Base-by-base conservation (phyloP, 2,113 vertebrate genomes). In the Plectropomus leopardus region DNA sequence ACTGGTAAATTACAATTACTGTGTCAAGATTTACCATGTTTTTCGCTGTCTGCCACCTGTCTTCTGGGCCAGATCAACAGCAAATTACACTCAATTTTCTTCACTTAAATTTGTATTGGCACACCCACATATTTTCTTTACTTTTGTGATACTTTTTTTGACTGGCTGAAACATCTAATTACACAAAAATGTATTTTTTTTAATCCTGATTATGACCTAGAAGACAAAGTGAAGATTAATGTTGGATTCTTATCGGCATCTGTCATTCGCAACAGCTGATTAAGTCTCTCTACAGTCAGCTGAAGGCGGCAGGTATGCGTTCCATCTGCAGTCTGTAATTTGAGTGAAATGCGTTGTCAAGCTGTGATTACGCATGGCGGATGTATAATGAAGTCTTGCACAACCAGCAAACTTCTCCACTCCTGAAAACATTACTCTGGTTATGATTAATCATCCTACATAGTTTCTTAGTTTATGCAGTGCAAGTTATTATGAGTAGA, bases 301-400 rank as follows among this genome's bases (percentile, higher is more conserved):
- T 83, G 60, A 72, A 78, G 57, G 63, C 53, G 28, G 50, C 78
- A 78, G 54, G 60, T 73, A 61, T 78, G 65, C 44, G n/a, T 48
- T 64, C 54, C 50, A 57, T 77, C 54, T 76, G 59, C 54, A 59
- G n/a, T 19, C 79, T 86, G 74, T 60, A 63, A 85, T 85, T 88
- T 83, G 50, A 80, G 11, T 63, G 80, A 60, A 8, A 42, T 3
- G 7, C 17, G 17, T 16, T 63, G 23, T 76, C 54, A 75, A 23
- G 59, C 55, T 75, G 59, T 78, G 57, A 78, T 81, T 65, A 71
- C 1, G 0, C 65, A 42, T 58, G 42, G 17, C 44, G 45, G 50
- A 78, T 55, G 19, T 17, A 45, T 71, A 4, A 58, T 71, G 58
- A 65, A 63, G 47, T 72, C 23, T 76, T 78, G 70, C 16, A 36